phyloP scores from a whole-genome alignment of 2,797 vertebrate species.

The Etheostoma nigrum region DNA sequence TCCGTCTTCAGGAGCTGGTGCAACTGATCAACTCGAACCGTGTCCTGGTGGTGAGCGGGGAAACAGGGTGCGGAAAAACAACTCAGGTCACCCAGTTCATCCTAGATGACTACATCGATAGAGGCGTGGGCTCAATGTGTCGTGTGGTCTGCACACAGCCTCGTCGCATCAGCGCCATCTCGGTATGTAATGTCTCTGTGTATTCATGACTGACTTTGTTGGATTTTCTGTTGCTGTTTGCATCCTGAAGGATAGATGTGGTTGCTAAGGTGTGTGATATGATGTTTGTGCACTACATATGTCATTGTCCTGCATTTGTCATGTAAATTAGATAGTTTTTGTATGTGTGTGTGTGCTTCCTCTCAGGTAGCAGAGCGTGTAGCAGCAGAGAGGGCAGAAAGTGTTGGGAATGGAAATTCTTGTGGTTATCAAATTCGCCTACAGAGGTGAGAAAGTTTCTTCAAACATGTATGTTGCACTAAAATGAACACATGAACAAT shows the following conservation, averaged over 20 bases:
- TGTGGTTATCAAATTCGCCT: constrained; percentile 98
- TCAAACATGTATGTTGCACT: constrained; percentile 5
- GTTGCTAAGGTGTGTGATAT: not conserved
- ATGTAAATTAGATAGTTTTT: not conserved
- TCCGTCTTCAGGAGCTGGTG: constrained; percentile 88
- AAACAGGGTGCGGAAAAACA: constrained; percentile 98
- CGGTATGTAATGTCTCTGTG: constrained; percentile 78
- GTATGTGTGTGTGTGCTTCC: constrained; percentile 9
- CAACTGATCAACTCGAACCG: constrained; percentile 87
- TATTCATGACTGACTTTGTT: not conserved
- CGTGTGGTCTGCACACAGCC: constrained; percentile 96
- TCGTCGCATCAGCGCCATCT: constrained; percentile 96
- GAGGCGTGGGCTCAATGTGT: constrained; percentile 90
- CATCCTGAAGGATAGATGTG: not conserved
- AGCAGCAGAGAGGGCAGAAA: constrained; percentile 92
- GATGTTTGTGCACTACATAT: not conserved
- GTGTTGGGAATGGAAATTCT: constrained; percentile 91
- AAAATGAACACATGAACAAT: constrained; percentile 1
- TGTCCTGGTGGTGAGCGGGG: constrained; percentile 95
- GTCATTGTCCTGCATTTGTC: not conserved
- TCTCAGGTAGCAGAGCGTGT: constrained; percentile 96
- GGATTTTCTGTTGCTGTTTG: not conserved
- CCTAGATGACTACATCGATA: constrained; percentile 91
- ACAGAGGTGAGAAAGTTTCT: constrained; percentile 87
- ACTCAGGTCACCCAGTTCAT: constrained; percentile 98